Base-by-base conservation (phyloP, 1,140 invertebrate genomes). In the Pseudoatta argentina region DNA sequence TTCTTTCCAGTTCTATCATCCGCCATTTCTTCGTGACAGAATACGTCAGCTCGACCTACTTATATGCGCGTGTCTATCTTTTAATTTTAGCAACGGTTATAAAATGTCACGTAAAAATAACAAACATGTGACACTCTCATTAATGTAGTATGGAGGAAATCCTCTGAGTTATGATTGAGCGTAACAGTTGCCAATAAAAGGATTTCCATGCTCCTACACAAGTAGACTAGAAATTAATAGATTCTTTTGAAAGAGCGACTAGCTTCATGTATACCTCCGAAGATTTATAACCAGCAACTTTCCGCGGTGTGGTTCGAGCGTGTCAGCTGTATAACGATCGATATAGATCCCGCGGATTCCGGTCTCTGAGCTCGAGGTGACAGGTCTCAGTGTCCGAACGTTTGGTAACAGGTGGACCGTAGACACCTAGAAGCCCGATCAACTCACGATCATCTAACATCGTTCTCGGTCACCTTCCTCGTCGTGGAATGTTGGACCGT, bases 371-470 rank as follows among this genome's bases (percentile, higher is more conserved):
- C 61, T 73, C 81, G 53, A 71, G 51, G 67, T 51, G 78, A 79
- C 78, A 79, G 73, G 27, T 83, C 61, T 61, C 27, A 61, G 55
- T 48, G 34, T 75, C 55, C 83, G 83, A 85, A 91, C 78, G 85
- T 86, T 72, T 85, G 67, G 88, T 91, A 93, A 93, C 92, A 93
- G 92, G 92, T 92, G 92, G 90, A 92, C 85, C 88, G 82, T 78
- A 79, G 21, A 73, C 79, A 75, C 69, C 27, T 39, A 67, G 55
- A 85, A 44, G 64, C 69, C 53, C 59, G 57, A 67, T 77, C 75
- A 57, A 18, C 44, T 71, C 59, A 27, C 76, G 51, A 39, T 61
- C 51, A 34, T 39, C 30, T 1, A 55, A 51, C 69, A 27, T 48
- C 10, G 66, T 57, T 53, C 34, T 66, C 55, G 44, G 21, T 67